Percentiles rank a stretch among this genome's conserved stretches.
These are phyloP conservation scores for Himalopsyche anomala DNA, from an alignment of 2,888 invertebrate genomes.

Conservation along the genomic window DNA sequence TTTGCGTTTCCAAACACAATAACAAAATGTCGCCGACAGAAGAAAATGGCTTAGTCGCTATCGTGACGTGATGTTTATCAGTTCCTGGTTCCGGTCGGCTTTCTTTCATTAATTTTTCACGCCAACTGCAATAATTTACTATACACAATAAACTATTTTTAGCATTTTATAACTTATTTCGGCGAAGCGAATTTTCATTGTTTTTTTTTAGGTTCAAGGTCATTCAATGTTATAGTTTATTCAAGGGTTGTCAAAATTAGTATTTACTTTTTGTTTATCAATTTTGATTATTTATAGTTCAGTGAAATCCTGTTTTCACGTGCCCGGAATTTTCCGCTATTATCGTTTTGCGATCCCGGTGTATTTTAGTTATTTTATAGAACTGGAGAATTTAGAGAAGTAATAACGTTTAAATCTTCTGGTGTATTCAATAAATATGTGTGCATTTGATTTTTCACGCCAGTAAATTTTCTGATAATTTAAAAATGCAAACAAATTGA, in stretches of 20 bases:
- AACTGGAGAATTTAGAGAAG: too few relatives aligned
- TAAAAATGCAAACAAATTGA: too few relatives aligned
- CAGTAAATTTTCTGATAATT: too few relatives aligned
- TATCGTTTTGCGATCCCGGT: too few relatives aligned
- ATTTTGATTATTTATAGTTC: too few relatives aligned
- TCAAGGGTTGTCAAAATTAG: not conserved
- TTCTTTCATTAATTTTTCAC: slow-evolving; percentile 34
- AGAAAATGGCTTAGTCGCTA: not conserved
- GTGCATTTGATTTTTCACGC: too few relatives aligned
- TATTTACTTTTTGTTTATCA: too few relatives aligned
- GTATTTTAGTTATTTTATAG: too few relatives aligned
- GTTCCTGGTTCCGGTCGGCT: slow-evolving; percentile 18
- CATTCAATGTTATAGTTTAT: slow-evolving; percentile 2
- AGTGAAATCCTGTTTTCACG: too few relatives aligned
- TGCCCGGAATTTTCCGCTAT: too few relatives aligned
- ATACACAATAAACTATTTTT: slow-evolving; percentile 37
- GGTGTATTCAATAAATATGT: too few relatives aligned
- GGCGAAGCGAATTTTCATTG: slow-evolving; percentile 16
- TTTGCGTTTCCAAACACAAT: slow-evolving; percentile 26
- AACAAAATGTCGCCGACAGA: slow-evolving; percentile 19
- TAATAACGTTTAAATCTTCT: too few relatives aligned
- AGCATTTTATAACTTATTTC: slow-evolving; percentile 22
- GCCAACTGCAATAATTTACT: slow-evolving; percentile 38
- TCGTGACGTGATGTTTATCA: slow-evolving; percentile 27
- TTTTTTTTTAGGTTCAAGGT: slow-evolving; percentile 19